A percentile compares a stretch with the other conserved stretches of the same genome.
These are phyloP conservation scores for Corythoichthys haematopterus DNA, from an alignment of 2,113 vertebrate genomes.

Conservation along the genomic window DNA sequence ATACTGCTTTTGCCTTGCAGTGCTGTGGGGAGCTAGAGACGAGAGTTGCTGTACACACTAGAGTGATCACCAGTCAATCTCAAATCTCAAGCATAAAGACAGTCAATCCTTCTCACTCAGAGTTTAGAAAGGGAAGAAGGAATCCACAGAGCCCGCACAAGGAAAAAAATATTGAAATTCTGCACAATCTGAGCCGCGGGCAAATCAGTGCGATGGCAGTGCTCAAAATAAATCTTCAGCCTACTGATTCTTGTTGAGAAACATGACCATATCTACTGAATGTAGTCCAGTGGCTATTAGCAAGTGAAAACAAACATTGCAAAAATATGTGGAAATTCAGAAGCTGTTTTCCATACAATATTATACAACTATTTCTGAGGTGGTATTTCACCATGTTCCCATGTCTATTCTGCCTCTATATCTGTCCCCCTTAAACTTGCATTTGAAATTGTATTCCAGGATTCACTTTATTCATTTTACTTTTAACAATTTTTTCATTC, in stretches of 20 bases:
- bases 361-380: too few species aligned
- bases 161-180: neutral
- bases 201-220: neutral
- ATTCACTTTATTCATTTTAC: neutral
- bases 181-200: neutral
- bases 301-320: neutral
- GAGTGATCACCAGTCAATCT: slow-evolving; percentile 2
- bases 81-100: neutral
- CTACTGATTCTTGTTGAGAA: neutral
- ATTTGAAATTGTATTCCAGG: neutral
- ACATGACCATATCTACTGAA: neutral
- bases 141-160: neutral
- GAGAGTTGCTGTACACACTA: neutral
- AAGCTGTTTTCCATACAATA: neutral
- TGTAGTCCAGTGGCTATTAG: neutral
- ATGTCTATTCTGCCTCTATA: too few species aligned
- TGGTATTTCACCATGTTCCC: too few species aligned
- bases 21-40: neutral
- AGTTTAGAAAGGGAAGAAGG: neutral
- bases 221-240: neutral
- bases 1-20: neutral
- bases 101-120: neutral
- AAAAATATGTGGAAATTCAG: neutral
- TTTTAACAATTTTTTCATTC: neutral
- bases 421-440: too few species aligned